Evolutionary conservation across 1,140 invertebrate genomes (phyloP).

Genomic region (Ptiloglossa arizonensis): DNA sequence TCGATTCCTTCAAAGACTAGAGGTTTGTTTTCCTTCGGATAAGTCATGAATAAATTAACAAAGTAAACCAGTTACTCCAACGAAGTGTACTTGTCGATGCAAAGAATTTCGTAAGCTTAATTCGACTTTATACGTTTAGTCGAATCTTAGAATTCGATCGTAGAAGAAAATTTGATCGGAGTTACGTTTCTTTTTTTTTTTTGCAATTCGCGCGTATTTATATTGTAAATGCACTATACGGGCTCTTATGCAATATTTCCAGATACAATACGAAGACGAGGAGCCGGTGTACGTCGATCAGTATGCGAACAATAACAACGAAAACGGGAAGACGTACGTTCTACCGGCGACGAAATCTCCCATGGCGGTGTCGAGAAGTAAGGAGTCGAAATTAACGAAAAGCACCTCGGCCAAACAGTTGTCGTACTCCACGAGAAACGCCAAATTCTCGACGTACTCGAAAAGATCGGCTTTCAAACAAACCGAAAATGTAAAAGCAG

Average conservation of each 20-base stretch:
- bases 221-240: not conserved
- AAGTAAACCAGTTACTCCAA: too few species aligned
- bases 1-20: conserved; percentile 68
- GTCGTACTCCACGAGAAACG: not conserved
- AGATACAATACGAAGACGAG: conserved; percentile 69
- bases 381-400: not conserved
- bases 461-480: not conserved
- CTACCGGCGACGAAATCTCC: not conserved
- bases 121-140: too few species aligned
- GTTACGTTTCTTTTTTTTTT: too few species aligned
- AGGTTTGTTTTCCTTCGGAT: conserved; percentile 45
- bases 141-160: too few species aligned
- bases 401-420: conserved; percentile 19
- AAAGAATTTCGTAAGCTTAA: too few species aligned
- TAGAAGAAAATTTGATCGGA: too few species aligned
- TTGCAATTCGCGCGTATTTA: not conserved
- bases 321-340: not conserved
- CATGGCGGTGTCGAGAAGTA: not conserved
- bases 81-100: too few species aligned
- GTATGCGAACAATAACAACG: conserved; percentile 61
- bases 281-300: conserved; percentile 59
- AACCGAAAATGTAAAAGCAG: not conserved
- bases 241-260: not conserved
- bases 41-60: too few species aligned
- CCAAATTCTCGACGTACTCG: not conserved